Base-by-base conservation (phyloP, 2,797 vertebrate species). In the Megalops cyprinoides region DNA sequence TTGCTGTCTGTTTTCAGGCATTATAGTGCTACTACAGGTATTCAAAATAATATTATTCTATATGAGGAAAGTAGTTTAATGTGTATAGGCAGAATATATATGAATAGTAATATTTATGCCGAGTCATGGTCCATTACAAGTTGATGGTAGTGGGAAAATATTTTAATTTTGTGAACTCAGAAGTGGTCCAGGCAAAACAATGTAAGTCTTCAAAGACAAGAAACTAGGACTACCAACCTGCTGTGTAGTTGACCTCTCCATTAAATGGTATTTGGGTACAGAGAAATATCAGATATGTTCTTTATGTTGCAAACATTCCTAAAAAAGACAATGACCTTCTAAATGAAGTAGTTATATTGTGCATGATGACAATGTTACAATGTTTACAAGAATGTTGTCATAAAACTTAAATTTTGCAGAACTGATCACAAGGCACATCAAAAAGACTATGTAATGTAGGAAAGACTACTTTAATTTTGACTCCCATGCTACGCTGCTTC, bases 361-460 rank as follows among this genome's bases (percentile, higher is more conserved):
- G 28, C 44, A 75, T 51, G 73, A 75, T 20, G 28, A 75, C 48
- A 48, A 75, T 75, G n/a, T 28, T 25, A 4, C 73, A 75, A 74
- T 25, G 23, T 44, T 49, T 74, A 49, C 39, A 25, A 74, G 7
- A 74, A 74, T 48, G 46, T n/a, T 2, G 71, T 18, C 23, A 12
- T 74, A 48, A 1, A 74, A 12, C 46, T 4, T 25, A 74, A 28
- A 10, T 69, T 25, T 18, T 12, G 44, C n/a, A 2, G 1, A 49
- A 12, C n/a, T 42, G n/a, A 1, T 42, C 71, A 9, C 1, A n/a
- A 44, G 67, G 67, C 67, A n/a, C n/a, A 44, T 71, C 42, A 44
- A 12, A 65, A 65, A 65, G 9, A 65, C 28, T 65, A 34, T 5
- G 18, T 12, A 3, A 65, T 15, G 60, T 18, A 3, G 28, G 2